Percentiles rank a stretch among this genome's conserved stretches.
Conservation (phyloP, 2,797 vertebrate species). For the Gallirallus australis region DNA sequence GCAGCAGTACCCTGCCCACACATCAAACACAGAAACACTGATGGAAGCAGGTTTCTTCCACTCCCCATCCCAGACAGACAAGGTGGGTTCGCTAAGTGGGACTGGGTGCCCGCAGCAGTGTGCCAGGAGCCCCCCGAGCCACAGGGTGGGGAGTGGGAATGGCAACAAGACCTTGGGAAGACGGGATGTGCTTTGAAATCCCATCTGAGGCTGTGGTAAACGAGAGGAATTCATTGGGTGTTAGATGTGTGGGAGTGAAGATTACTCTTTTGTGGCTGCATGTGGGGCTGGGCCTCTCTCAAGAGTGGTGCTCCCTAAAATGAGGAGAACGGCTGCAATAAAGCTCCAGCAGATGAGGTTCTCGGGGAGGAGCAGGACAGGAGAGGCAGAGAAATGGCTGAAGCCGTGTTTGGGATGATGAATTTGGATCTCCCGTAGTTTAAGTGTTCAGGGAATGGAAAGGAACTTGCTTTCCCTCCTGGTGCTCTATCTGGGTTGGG, state of each 20-base stretch:
- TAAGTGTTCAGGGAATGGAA: no score
- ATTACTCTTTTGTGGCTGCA: no score
- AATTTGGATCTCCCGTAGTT: not conserved
- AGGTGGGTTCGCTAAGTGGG: not conserved
- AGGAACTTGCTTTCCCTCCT: not conserved
- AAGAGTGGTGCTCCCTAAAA: not conserved
- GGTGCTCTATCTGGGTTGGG: not conserved
- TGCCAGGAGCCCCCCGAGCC: fast-evolving
- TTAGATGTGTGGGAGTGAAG: not conserved
- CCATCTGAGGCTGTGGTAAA: not conserved
- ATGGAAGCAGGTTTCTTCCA: not conserved
- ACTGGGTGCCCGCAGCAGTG: fast-evolving
- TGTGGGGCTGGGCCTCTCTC: not conserved
- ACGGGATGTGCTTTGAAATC: not conserved
- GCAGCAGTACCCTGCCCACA: not conserved
- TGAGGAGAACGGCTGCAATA: not conserved
- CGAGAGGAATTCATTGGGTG: not conserved
- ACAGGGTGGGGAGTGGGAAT: not conserved
- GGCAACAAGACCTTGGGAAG: not conserved
- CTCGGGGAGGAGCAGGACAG: not conserved
- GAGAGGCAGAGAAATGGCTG: not conserved
- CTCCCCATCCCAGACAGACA: not conserved
- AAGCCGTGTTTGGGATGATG: not conserved
- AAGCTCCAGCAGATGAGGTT: not conserved
- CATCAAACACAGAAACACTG: not conserved